A percentile compares a stretch with the other conserved stretches of the same genome.
Evolutionary conservation across 2,888 invertebrate genomes (phyloP).

Genomic region (Aproaerema taeniolella): DNA sequence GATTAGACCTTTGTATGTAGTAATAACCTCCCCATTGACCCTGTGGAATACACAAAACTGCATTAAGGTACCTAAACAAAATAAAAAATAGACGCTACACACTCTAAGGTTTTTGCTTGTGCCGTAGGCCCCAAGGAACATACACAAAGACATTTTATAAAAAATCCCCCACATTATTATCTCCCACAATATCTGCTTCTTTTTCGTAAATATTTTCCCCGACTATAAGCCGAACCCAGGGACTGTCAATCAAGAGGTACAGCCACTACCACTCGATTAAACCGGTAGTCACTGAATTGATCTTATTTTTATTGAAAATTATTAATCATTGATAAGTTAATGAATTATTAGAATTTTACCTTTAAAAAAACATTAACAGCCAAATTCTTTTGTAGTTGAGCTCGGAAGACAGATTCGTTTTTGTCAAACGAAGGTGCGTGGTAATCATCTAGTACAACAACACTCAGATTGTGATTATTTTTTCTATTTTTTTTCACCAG

Average conservation of each 20-base stretch:
- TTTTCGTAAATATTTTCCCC: too few species aligned
- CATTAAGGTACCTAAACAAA: too few species aligned
- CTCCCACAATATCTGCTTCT: too few species aligned
- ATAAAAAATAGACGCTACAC: too few species aligned
- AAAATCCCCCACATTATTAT: too few species aligned
- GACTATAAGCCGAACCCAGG: too few species aligned
- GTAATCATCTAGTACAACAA: slow-evolving; percentile 66
- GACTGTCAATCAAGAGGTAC: too few species aligned
- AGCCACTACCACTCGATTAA: too few species aligned
- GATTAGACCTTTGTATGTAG: slow-evolving; percentile 23
- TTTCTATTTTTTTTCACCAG: slow-evolving; percentile 82
- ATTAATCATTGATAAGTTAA: neutral
- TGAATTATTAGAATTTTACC: neutral
- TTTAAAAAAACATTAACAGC: slow-evolving; percentile 70
- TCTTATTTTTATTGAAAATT: neutral
- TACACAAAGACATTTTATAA: too few species aligned
- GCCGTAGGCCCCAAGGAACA: too few species aligned
- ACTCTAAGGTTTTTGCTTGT: too few species aligned
- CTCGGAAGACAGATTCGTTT: slow-evolving; percentile 52
- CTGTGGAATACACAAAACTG: slow-evolving; percentile 66
- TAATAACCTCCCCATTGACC: slow-evolving; percentile 50
- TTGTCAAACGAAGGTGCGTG: slow-evolving; percentile 68
- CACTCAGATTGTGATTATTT: slow-evolving; percentile 59
- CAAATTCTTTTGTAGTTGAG: slow-evolving; percentile 78
- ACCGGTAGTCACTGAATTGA: too few species aligned